phyloP scores from a whole-genome alignment of 2,113 vertebrate genomes.

The Perccottus glenii region DNA sequence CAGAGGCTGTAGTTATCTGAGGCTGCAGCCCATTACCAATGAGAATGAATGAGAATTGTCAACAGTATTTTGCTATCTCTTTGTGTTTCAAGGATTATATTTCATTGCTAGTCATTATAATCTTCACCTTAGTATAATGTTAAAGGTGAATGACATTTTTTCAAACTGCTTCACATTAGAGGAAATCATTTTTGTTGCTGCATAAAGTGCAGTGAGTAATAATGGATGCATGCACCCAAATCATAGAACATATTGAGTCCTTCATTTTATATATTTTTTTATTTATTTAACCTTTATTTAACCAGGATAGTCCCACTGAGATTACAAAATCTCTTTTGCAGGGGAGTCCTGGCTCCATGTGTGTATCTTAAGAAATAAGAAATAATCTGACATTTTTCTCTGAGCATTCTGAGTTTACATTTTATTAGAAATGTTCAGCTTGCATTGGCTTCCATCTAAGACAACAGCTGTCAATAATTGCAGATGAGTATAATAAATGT shows the following conservation, averaged over 20 bases:
- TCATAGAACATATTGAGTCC: slow-evolving; percentile 25
- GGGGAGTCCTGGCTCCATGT: no score
- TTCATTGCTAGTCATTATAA: slow-evolving; percentile 26
- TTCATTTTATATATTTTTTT: no score
- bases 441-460: slow-evolving; percentile 49
- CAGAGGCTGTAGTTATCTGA: slow-evolving; percentile 38
- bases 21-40: slow-evolving; percentile 28
- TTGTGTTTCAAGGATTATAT: slow-evolving; percentile 22
- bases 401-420: slow-evolving; percentile 17
- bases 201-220: slow-evolving; percentile 41
- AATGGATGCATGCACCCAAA: slow-evolving; percentile 47
- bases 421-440: slow-evolving; percentile 41
- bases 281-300: no score
- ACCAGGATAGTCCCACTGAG: no score
- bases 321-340: no score
- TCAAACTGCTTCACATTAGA: slow-evolving; percentile 28
- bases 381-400: slow-evolving; percentile 10
- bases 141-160: slow-evolving; percentile 7
- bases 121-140: slow-evolving; percentile 35
- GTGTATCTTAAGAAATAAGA: slow-evolving; percentile 19
- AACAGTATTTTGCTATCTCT: slow-evolving; percentile 41
- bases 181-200: slow-evolving; percentile 25
- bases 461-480: slow-evolving; percentile 38
- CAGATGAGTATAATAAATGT: neutral
- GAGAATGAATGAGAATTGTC: slow-evolving; percentile 11